Evolutionary conservation across 2,797 vertebrate genomes (phyloP).

Genomic region (Leucoraja ocellata): DNA sequence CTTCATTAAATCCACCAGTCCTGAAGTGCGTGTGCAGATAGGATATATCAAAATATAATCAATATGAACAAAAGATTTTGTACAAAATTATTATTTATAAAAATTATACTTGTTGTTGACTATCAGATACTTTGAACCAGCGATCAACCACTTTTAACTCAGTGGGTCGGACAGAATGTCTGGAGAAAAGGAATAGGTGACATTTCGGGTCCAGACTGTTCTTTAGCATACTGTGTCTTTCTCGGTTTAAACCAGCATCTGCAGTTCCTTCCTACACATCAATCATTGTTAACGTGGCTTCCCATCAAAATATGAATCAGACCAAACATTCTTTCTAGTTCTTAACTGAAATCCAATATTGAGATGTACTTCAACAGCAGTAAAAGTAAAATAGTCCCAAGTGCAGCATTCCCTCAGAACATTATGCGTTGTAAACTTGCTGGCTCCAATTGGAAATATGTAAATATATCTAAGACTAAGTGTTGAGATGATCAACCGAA

Average conservation of each 20-base stretch:
- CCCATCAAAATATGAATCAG: too few species aligned
- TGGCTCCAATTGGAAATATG: background rate
- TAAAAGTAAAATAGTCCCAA: background rate
- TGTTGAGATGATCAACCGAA: background rate
- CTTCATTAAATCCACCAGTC: background rate
- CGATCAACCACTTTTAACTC: background rate
- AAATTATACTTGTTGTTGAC: background rate
- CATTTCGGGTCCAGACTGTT: too few species aligned
- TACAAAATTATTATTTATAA: background rate
- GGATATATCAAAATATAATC: background rate
- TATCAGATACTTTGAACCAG: background rate
- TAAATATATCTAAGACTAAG: background rate
- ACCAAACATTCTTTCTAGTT: too few species aligned
- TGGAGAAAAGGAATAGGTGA: too few species aligned
- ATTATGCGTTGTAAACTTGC: background rate
- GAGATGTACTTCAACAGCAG: background rate
- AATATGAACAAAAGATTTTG: background rate
- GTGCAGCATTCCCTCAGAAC: background rate
- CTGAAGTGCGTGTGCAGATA: background rate
- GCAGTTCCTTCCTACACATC: too few species aligned
- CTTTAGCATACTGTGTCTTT: too few species aligned
- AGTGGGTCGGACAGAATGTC: too few species aligned
- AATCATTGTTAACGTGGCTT: background rate
- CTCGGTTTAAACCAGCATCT: too few species aligned
- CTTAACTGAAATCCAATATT: too few species aligned